These are phyloP conservation scores for Lingula anatina DNA, from an alignment of 2,888 invertebrate genomes.

Conservation along the genomic window DNA sequence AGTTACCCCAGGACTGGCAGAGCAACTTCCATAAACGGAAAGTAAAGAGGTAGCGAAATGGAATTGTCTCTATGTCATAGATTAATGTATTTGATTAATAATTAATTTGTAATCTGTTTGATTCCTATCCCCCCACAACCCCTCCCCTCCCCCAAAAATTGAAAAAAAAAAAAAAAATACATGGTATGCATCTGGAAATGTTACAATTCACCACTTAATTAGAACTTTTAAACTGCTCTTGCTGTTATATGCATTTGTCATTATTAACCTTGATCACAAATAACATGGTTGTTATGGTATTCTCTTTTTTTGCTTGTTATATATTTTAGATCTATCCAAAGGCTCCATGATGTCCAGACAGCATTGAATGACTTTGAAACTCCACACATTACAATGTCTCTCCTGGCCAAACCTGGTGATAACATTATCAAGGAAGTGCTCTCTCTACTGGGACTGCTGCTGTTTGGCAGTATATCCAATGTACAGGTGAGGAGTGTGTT, in stretches of 20 bases:
- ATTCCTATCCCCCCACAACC: too few species aligned
- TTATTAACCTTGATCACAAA: too few species aligned
- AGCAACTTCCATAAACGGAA: constrained; percentile 11
- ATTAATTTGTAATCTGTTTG: too few species aligned
- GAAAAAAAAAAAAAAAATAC: too few species aligned
- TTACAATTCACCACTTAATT: too few species aligned
- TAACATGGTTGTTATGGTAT: too few species aligned
- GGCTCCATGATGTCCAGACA: constrained; percentile 34
- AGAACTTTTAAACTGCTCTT: too few species aligned
- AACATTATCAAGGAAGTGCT: constrained; percentile 42
- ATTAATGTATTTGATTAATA: too few species aligned
- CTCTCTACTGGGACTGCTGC: constrained; percentile 35
- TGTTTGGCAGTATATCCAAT: constrained; percentile 43
- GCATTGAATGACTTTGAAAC: constrained; percentile 34
- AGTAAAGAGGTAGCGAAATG: background rate
- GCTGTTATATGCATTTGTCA: too few species aligned
- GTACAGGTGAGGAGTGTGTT: constrained; percentile 36
- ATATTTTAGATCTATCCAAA: constrained; percentile 12
- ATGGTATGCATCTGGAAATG: too few species aligned
- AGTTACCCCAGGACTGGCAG: constrained; percentile 45
- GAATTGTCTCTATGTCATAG: too few species aligned
- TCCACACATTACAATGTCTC: constrained; percentile 37
- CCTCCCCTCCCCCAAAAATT: too few species aligned
- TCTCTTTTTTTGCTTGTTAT: background rate
- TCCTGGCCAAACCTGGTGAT: constrained; percentile 35